phyloP scores from a whole-genome alignment of 2,888 invertebrate species.

The Cryptophagus acutangulus region DNA sequence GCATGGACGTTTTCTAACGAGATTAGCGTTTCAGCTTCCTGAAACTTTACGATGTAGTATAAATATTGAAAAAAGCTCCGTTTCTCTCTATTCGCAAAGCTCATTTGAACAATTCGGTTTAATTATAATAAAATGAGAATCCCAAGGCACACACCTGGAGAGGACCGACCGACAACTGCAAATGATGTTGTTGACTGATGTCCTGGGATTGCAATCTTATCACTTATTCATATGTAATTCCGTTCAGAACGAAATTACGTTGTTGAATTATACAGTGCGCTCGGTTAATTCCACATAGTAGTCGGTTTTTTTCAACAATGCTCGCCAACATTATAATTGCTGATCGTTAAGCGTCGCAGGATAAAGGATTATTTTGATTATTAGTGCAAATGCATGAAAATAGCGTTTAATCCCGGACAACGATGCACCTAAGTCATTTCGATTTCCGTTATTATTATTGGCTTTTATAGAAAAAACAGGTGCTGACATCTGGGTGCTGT shows the following conservation, averaged over 20 bases:
- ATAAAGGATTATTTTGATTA: no score
- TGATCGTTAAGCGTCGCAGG: neutral
- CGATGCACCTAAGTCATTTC: no score
- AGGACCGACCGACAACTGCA: constrained; percentile 15
- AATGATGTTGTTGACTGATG: constrained; percentile 23
- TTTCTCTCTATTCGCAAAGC: constrained; percentile 1
- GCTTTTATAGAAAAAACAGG: no score
- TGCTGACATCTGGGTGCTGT: no score
- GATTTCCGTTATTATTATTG: no score
- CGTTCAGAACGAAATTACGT: constrained; percentile 41
- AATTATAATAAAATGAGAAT: constrained; percentile 2
- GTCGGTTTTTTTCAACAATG: constrained; percentile 22
- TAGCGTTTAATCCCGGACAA: no score
- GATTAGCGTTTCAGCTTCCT: constrained; percentile 6
- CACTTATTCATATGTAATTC: constrained; percentile 44
- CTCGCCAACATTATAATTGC: constrained; percentile 3
- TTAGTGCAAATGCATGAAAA: no score
- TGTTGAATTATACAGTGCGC: constrained; percentile 43
- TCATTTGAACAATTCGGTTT: constrained; percentile 4
- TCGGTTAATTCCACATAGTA: constrained; percentile 33
- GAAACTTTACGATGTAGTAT: constrained; percentile 8
- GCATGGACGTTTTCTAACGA: constrained; percentile 13
- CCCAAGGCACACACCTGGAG: neutral
- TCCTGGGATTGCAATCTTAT: constrained; percentile 37
- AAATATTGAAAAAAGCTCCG: constrained; percentile 6